Evolutionary conservation across 2,797 vertebrate genomes (phyloP).

Genomic region (Phataginus tetradactyla): DNA sequence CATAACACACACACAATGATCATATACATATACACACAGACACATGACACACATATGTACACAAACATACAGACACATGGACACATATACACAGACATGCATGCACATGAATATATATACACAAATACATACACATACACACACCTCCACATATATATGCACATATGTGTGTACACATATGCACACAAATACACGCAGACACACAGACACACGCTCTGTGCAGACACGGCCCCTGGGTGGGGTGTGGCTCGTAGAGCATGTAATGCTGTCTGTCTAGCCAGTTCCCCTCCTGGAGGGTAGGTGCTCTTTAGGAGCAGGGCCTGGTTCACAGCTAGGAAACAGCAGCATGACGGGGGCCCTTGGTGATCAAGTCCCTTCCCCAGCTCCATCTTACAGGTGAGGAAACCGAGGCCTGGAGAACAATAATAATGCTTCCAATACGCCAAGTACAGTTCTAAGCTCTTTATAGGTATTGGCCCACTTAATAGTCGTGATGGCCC

Average conservation of each 20-base stretch:
- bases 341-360: not conserved
- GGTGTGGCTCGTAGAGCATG: too few species aligned
- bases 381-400: not conserved
- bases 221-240: rapidly evolving
- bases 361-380: not conserved
- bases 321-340: not conserved
- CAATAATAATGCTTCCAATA: too few species aligned
- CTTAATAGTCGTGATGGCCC: not conserved
- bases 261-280: not conserved
- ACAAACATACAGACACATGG: too few species aligned
- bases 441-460: not conserved
- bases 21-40: not conserved
- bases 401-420: not conserved
- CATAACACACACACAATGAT: not conserved
- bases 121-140: not conserved
- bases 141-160: not conserved
- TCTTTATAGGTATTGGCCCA: not conserved
- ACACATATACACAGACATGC: not conserved
- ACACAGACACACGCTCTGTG: not conserved
- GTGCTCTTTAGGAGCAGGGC: not conserved
- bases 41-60: not conserved
- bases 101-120: not conserved
- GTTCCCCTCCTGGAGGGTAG: not conserved
- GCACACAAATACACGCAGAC: not conserved
- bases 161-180: not conserved